phyloP scores from a whole-genome alignment of 2,113 vertebrate species.

The Columba janthina region DNA sequence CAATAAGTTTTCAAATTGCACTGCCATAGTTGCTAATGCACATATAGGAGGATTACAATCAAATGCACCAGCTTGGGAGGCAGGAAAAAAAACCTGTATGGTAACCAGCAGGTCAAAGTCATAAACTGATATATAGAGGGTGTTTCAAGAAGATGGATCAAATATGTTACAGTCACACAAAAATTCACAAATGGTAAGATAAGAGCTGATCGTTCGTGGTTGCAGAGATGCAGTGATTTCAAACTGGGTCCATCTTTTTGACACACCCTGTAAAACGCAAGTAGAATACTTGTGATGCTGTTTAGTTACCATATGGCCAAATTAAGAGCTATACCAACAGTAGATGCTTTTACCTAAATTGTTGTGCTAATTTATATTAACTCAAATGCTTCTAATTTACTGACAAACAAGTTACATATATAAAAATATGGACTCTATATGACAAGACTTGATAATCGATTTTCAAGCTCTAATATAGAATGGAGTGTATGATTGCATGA shows the following conservation, averaged over 20 bases:
- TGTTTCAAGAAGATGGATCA: too few species aligned
- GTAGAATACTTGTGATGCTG: not conserved
- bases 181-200: too few species aligned
- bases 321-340: not conserved
- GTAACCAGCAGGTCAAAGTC: conserved; percentile 3
- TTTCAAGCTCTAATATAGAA: conserved; percentile 37
- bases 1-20: not conserved
- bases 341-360: not conserved
- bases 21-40: not conserved
- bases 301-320: not conserved
- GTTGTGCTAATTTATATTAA: not conserved
- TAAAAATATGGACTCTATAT: not conserved
- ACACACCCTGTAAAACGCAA: not conserved
- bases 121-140: not conserved
- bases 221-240: too few species aligned
- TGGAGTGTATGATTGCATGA: conserved; percentile 7
- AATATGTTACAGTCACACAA: too few species aligned
- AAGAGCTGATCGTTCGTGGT: too few species aligned
- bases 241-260: too few species aligned
- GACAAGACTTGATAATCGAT: conserved; percentile 8
- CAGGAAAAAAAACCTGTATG: not conserved
- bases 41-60: not conserved
- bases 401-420: not conserved
- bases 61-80: not conserved
- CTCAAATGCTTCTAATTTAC: conserved; percentile 49